These are phyloP conservation scores for Enteromius fasciolatus DNA, from an alignment of 2,797 vertebrate genomes.

Conservation along the genomic window DNA sequence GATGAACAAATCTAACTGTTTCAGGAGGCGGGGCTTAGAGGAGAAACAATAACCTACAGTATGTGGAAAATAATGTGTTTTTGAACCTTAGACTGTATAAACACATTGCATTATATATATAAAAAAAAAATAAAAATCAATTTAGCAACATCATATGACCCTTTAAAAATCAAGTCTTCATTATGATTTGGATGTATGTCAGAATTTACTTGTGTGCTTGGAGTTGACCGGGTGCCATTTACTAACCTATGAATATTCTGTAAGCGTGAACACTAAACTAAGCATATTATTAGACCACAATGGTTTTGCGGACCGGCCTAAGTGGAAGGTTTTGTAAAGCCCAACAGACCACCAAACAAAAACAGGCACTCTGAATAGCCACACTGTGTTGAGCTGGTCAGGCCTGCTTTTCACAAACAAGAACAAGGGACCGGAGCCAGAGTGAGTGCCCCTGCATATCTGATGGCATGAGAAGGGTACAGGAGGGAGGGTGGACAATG, in stretches of 20 bases:
- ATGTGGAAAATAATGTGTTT: no score
- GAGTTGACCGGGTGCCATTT: slow-evolving; percentile 59
- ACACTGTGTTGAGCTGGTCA: slow-evolving; percentile 68
- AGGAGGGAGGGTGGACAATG: slow-evolving; percentile 11
- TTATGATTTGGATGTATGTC: background rate
- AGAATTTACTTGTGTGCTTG: slow-evolving; percentile 2
- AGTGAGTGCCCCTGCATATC: slow-evolving; percentile 38
- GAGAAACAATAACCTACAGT: no score
- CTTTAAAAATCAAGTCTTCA: background rate
- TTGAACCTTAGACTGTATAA: no score
- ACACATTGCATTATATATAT: no score
- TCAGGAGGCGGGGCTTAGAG: no score
- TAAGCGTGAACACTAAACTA: slow-evolving; percentile 70
- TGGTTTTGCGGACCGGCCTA: slow-evolving; percentile 57
- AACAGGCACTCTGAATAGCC: slow-evolving; percentile 65
- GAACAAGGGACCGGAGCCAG: slow-evolving; percentile 36
- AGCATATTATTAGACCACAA: slow-evolving; percentile 69
- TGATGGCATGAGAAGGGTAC: slow-evolving; percentile 40
- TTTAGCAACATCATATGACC: background rate
- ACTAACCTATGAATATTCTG: slow-evolving; percentile 67
- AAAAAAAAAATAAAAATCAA: no score
- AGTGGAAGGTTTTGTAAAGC: slow-evolving; percentile 66
- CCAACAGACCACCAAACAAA: slow-evolving; percentile 63
- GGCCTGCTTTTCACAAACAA: slow-evolving; percentile 53
- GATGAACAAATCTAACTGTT: no score